Evolutionary conservation across 2,797 vertebrate species (phyloP).

Genomic region (Megaceryle alcyon): DNA sequence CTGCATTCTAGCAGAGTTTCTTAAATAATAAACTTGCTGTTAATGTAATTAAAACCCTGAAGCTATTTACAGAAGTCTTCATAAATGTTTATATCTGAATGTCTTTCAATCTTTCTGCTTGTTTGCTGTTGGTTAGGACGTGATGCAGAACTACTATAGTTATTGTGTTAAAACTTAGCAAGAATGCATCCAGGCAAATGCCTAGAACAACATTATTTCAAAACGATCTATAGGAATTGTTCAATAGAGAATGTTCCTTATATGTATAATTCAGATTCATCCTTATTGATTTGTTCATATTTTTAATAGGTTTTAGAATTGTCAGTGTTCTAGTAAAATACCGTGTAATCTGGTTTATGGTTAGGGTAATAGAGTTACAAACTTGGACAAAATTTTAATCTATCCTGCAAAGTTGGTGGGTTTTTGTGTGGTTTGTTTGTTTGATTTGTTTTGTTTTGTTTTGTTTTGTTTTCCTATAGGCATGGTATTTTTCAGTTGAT

Average conservation of each 20-base stretch:
- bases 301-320: constrained; percentile 72
- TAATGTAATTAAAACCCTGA: constrained; percentile 45
- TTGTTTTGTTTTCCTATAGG: background rate
- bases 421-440: background rate
- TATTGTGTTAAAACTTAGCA: constrained; percentile 50
- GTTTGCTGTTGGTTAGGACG: constrained; percentile 48
- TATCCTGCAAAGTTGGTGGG: constrained; percentile 7
- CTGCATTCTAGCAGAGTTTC: background rate
- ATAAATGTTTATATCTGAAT: constrained; percentile 36
- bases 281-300: constrained; percentile 73
- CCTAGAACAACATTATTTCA: constrained; percentile 18
- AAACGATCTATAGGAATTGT: constrained; percentile 44
- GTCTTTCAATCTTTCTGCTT: constrained; percentile 50
- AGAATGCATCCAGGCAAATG: constrained; percentile 55
- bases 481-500: constrained; percentile 42
- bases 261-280: constrained; percentile 69
- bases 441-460: background rate
- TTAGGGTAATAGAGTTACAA: constrained; percentile 62
- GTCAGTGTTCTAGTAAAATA: constrained; percentile 71
- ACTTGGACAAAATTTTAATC: constrained; percentile 68
- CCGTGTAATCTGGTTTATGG: constrained; percentile 51
- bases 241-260: constrained; percentile 70
- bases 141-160: constrained; percentile 18
- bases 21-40: background rate
- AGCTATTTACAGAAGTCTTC: constrained; percentile 53